Base-by-base conservation (phyloP, 2,888 invertebrate genomes). In the Hoplodrina blanda region DNA sequence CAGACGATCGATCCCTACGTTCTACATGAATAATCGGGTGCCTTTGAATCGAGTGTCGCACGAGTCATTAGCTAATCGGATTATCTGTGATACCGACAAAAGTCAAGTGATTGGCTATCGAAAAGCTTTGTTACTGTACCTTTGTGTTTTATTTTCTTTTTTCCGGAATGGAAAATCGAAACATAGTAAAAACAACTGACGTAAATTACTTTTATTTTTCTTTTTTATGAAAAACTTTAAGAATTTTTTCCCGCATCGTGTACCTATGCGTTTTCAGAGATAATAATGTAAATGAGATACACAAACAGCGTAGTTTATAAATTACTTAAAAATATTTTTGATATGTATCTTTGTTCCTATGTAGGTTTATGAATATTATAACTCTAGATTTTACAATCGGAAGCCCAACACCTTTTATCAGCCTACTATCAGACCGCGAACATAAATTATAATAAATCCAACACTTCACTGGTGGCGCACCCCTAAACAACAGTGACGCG, bases 371-470 rank as follows among this genome's bases (percentile, higher is more conserved):
- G 11, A 41, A 41, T 41, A 41, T 41, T 10, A 41, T 13, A 17
- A 55, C 54, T 55, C 54, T 49, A 59, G 33, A 57, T 52, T 76
- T 53, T n/a, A 76, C 33, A 25, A 52, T 49, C 37, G 56, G 46
- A 67, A 49, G 11, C 41, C 20, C 20, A 68, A 76, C 56, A 76
- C 44, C 55, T 55, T 17, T 69, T 69, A 69, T 50, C 49, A 7
- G 13, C 4, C 3, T 41, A 7, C 13, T 57, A 57, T 19, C 46
- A n/a, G 20, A 33, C n/a, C 7, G 37, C 17, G 1, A 57, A 20
- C n/a, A 61, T 73, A 78, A 78, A 71, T 78, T 71, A 50, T 49
- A 63, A 69, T 79, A 79, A 74, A 68, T 25, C 54, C 44, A 46
- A 17, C 62, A 66, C 33, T 69, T 44, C 13, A 62, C 8, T 66